These are phyloP conservation scores for Sacculina carcini DNA, from an alignment of 2,888 invertebrate species.

Conservation along the genomic window DNA sequence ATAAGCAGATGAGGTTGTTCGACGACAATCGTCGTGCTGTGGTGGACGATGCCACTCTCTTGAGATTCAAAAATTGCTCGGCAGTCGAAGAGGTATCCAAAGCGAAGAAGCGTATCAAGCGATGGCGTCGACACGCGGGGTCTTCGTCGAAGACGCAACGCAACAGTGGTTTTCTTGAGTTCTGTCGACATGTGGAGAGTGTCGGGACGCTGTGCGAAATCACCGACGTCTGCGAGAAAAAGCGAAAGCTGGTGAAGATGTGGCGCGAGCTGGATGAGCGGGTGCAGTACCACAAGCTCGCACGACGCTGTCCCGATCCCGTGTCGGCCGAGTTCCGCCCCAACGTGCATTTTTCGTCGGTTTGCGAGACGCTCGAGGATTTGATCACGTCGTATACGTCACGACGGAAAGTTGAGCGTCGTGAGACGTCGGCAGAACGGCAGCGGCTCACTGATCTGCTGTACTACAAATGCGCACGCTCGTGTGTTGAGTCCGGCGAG, in stretches of 20 bases:
- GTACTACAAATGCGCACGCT: conserved; percentile 43
- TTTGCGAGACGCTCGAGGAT: conserved; percentile 51
- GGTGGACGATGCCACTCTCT: conserved; percentile 28
- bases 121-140: conserved; percentile 9
- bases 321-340: conserved; percentile 38
- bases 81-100: conserved; percentile 27
- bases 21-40: conserved; percentile 47
- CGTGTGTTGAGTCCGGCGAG: conserved; percentile 69
- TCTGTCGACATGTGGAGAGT: conserved; percentile 8
- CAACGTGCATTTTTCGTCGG: conserved; percentile 47
- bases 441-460: conserved; percentile 37
- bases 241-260: conserved; percentile 1
- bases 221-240: not conserved
- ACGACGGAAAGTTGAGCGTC: conserved; percentile 20
- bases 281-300: conserved; percentile 7
- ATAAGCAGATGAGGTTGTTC: conserved; percentile 48
- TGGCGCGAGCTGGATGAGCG: conserved; percentile 8
- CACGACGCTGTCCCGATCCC: conserved; percentile 41
- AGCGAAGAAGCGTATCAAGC: conserved; percentile 23
- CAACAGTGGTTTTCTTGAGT: conserved; percentile 12
- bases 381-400: conserved; percentile 32
- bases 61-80: conserved; percentile 30
- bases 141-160: conserved; percentile 2
- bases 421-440: conserved; percentile 10
- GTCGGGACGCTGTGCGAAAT: not conserved